Conservation (phyloP, 2,888 invertebrate species). For the Nomada fucata region DNA sequence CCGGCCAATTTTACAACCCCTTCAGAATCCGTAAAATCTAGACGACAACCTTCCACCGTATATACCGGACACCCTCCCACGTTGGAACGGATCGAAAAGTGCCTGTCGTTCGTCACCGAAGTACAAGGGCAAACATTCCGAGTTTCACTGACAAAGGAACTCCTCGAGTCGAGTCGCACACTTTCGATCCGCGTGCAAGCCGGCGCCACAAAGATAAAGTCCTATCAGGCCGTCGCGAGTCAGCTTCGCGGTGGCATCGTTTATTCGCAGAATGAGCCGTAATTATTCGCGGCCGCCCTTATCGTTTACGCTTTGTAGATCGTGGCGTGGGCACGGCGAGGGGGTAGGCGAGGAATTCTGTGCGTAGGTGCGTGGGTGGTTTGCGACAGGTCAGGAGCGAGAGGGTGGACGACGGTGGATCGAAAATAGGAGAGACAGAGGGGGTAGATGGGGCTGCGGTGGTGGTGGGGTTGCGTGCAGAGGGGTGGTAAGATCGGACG, state of each 20-base stretch:
- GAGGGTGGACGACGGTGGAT: slow-evolving; percentile 51
- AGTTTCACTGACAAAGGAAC: slow-evolving; percentile 5
- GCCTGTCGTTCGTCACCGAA: slow-evolving; percentile 10
- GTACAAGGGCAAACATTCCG: slow-evolving; percentile 14
- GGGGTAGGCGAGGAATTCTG: slow-evolving; percentile 28
- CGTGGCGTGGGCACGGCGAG: background rate
- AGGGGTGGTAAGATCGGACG: slow-evolving; percentile 76
- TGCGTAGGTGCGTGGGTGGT: slow-evolving; percentile 76
- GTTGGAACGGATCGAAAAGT: background rate
- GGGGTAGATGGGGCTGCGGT: slow-evolving; percentile 17
- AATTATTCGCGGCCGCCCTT: background rate
- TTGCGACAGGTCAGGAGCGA: slow-evolving; percentile 83
- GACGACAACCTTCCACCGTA: background rate
- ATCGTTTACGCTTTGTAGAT: background rate
- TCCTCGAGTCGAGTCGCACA: background rate
- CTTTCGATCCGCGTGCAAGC: background rate
- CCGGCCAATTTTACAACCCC: background rate
- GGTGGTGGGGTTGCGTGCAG: slow-evolving; percentile 49
- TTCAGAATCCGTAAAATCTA: background rate
- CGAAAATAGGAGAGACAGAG: slow-evolving; percentile 38
- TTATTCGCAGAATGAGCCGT: background rate
- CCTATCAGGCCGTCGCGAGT: background rate
- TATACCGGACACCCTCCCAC: background rate
- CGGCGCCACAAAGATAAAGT: background rate
- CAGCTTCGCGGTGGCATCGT: background rate